Conservation (phyloP, 2,797 vertebrate genomes). For the Rhincodon typus region DNA sequence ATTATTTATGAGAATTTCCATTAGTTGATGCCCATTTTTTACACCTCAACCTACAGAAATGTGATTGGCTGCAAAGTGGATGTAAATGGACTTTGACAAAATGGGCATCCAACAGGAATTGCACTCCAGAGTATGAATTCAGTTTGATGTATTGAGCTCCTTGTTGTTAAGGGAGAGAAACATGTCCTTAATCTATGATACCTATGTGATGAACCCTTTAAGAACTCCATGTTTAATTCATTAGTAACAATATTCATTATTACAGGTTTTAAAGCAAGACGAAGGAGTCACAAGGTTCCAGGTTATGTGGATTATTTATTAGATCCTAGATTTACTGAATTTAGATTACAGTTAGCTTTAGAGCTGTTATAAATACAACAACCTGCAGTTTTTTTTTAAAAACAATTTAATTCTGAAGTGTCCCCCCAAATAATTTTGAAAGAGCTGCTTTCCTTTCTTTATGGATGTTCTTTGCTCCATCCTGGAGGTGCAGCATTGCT, state of each 20-base stretch:
- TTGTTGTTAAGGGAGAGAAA: neutral
- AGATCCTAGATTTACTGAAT: conserved; percentile 24
- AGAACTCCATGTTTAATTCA: neutral
- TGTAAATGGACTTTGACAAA: neutral
- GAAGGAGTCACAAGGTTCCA: conserved; percentile 14
- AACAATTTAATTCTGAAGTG: conserved; percentile 26
- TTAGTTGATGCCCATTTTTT: neutral
- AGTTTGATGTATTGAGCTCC: neutral
- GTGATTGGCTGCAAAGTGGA: neutral
- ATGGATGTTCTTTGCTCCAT: neutral
- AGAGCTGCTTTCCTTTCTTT: neutral
- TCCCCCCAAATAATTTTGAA: conserved; percentile 4
- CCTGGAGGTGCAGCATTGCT: neutral
- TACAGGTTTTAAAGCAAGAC: conserved; percentile 32
- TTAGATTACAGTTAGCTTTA: conserved; percentile 7
- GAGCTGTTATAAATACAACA: neutral
- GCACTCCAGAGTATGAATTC: neutral
- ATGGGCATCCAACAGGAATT: neutral
- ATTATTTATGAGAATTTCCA: neutral
- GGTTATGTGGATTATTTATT: conserved; percentile 37
- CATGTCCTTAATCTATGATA: neutral
- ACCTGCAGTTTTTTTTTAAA: neutral
- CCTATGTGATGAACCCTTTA: neutral
- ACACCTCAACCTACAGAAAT: neutral
- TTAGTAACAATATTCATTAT: conserved; percentile 30